phyloP scores from a whole-genome alignment of 2,113 vertebrate genomes.

The Noctilio leporinus region DNA sequence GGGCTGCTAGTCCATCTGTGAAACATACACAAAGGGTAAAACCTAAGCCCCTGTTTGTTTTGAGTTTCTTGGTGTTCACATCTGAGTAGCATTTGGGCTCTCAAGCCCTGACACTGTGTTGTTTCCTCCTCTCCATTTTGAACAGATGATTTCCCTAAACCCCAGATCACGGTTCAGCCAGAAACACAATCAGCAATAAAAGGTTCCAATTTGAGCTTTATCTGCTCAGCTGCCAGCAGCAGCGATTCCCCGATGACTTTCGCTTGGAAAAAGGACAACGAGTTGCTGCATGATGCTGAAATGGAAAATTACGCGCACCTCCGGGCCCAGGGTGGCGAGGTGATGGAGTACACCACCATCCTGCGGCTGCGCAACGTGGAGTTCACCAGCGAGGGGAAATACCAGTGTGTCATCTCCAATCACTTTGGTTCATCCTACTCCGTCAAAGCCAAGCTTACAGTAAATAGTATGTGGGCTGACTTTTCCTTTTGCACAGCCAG shows the following conservation, averaged over 20 bases:
- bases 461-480: conserved; percentile 89
- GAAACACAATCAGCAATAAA: conserved; percentile 94
- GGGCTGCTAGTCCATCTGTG: neutral
- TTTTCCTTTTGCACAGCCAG: conserved; percentile 21
- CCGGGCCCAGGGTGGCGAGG: conserved; percentile 84
- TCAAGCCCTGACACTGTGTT: neutral
- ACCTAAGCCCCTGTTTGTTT: neutral
- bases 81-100: neutral
- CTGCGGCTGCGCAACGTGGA: conserved; percentile 89
- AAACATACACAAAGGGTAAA: neutral
- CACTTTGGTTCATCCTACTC: conserved; percentile 97
- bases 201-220: conserved; percentile 92
- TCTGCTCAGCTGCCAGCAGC: conserved; percentile 96
- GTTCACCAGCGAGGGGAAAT: conserved; percentile 92
- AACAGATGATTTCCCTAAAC: conserved; percentile 97
- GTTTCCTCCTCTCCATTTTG: conserved; percentile 39
- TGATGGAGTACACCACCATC: conserved; percentile 95
- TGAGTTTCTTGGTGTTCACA: neutral
- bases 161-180: conserved; percentile 96
- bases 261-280: conserved; percentile 98
- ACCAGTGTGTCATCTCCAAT: conserved; percentile 99
- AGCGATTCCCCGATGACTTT: conserved; percentile 98
- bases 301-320: conserved; percentile 95
- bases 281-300: conserved; percentile 88
- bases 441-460: conserved; percentile 93